phyloP scores from a whole-genome alignment of 2,888 invertebrate genomes.

The Scaptomyza polygonia region DNA sequence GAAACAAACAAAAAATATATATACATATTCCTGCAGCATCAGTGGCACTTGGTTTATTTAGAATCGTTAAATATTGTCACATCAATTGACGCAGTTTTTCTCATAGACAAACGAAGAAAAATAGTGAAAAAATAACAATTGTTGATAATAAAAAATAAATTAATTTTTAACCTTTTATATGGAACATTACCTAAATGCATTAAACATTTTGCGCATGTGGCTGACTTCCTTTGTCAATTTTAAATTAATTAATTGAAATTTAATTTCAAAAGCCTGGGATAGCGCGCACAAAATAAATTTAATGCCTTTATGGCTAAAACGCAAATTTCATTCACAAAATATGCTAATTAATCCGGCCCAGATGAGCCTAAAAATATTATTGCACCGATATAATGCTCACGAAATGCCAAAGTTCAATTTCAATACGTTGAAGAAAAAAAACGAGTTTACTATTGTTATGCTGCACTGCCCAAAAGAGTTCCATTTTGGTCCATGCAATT shows the following conservation, averaged over 20 bases:
- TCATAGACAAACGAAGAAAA: neutral
- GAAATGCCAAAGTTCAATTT: conserved; percentile 51
- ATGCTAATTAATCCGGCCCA: conserved; percentile 34
- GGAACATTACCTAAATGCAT: conserved; percentile 40
- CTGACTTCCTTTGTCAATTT: conserved; percentile 30
- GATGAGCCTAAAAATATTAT: conserved; percentile 6
- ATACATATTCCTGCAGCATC: neutral
- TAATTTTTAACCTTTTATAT: conserved; percentile 32
- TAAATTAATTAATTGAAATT: conserved; percentile 55
- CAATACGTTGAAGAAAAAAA: conserved; percentile 1
- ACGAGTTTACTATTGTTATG: conserved; percentile 20
- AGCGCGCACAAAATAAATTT: conserved; percentile 16
- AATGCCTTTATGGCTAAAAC: conserved; percentile 5
- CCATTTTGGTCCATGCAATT: neutral
- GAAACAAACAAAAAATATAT: neutral
- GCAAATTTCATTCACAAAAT: conserved; percentile 18
- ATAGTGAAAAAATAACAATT: neutral
- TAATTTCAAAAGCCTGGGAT: conserved; percentile 35
- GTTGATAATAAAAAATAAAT: conserved; percentile 26
- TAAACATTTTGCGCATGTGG: conserved; percentile 6
- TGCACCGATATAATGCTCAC: neutral
- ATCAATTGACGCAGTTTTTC: conserved; percentile 23
- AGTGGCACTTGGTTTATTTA: conserved; percentile 5
- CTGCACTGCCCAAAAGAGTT: neutral
- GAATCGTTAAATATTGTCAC: conserved; percentile 30